Evolutionary conservation across 2,797 vertebrate species (phyloP).

Genomic region (Peromyscus nudipes): DNA sequence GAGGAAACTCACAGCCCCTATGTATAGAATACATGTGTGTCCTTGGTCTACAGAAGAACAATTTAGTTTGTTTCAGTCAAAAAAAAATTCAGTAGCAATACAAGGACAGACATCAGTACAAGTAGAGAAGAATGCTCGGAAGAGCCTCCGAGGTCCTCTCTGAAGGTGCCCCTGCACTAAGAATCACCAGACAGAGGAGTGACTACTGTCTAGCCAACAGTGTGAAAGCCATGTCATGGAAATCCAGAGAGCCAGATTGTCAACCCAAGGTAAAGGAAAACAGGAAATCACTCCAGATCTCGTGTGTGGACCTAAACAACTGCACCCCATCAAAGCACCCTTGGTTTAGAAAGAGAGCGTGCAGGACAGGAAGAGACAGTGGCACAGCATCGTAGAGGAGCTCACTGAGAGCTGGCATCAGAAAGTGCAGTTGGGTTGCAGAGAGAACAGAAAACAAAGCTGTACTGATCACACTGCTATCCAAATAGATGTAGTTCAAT

Average conservation of each 20-base stretch:
- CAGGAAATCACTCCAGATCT: constrained; percentile 64
- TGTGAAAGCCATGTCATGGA: constrained; percentile 68
- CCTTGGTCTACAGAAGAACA: constrained; percentile 75
- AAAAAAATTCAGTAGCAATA: constrained; percentile 38
- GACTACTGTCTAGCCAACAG: constrained; percentile 70
- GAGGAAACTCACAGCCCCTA: constrained; percentile 57
- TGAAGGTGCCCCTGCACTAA: constrained; percentile 53
- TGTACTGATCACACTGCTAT: constrained; percentile 17
- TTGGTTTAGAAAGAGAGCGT: constrained; percentile 48
- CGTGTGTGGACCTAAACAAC: constrained; percentile 62
- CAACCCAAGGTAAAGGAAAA: constrained; percentile 72
- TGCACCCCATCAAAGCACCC: constrained; percentile 65
- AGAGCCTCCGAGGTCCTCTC: constrained; percentile 59
- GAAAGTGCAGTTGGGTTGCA: constrained; percentile 31
- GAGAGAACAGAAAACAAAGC: constrained; percentile 34
- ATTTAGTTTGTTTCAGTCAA: constrained; percentile 61
- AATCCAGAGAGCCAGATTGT: constrained; percentile 74
- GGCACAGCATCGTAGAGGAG: constrained; percentile 39
- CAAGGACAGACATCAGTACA: constrained; percentile 27
- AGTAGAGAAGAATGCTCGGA: constrained; percentile 55
- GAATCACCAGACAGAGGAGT: constrained; percentile 57
- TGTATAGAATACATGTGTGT: constrained; percentile 77
- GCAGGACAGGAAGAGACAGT: constrained; percentile 19
- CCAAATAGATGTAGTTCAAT: constrained; percentile 37
- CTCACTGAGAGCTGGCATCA: constrained; percentile 63